Base-by-base conservation (phyloP, 2,888 invertebrate genomes). In the Megastigmus dorsalis region DNA sequence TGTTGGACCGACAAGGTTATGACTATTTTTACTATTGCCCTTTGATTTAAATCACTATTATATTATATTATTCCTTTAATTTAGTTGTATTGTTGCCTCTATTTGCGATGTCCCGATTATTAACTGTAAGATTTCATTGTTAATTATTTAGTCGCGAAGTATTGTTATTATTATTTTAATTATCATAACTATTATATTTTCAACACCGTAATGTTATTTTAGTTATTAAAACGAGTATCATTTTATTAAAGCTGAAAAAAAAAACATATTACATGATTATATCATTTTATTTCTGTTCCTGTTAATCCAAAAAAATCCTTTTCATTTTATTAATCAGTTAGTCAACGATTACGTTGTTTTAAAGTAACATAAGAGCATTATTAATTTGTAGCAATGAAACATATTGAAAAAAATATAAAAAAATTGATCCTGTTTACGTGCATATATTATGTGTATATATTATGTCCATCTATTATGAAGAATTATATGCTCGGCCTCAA, bases 221-320 rank as follows among this genome's bases (percentile, higher is more conserved):
- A 80, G 78, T 59, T 38, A 77, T 66, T 77, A 78, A 82, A 77
- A 78, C 76, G 73, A 81, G 71, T 80, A 79, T 81, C 76, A 80
- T 81, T 82, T 80, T 79, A 81, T 80, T 79, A 81, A 82, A 81
- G 79, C 68, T 79, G 55, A 73, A 75, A 76, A 75, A 78, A 63
- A 55, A 66, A 30, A 59, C 38, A 60, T 62, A 28, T 23, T 18
- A n/a, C 41, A n/a, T 6, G n/a, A n/a, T n/a, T 28, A 13, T 52
- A n/a, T 36, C 26, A 23, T 30, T 41, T 57, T 57, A 59, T 15
- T 28, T 18, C 26, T 57, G 18, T 38, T 38, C 20, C 45, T 45
- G 43, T n/a, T 43, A 4, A 13, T 43, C 4, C 33, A 33, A 9
- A 33, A 33, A 33, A 33, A 33, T 9, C n/a, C n/a, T n/a, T n/a